phyloP scores from a whole-genome alignment of 2,797 vertebrate species.

The Pteronotus mesoamericanus region DNA sequence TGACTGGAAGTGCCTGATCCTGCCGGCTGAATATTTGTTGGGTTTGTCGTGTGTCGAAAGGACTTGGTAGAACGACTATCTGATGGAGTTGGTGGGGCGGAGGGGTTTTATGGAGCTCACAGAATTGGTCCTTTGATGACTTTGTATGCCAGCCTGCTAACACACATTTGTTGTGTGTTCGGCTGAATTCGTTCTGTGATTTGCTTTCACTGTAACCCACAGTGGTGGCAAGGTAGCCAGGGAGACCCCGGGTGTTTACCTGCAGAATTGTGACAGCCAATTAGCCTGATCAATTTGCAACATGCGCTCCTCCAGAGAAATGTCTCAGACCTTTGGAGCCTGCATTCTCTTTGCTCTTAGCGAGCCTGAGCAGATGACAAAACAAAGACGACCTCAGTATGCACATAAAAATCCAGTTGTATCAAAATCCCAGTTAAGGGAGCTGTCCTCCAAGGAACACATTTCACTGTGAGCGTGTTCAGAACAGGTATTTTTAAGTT shows the following conservation, averaged over 20 bases:
- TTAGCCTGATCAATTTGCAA: neutral
- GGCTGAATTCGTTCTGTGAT: neutral
- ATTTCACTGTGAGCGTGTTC: neutral
- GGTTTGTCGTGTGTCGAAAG: neutral
- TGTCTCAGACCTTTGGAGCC: neutral
- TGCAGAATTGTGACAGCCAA: neutral
- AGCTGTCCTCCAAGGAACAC: neutral
- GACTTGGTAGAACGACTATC: neutral
- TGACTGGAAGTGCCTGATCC: neutral
- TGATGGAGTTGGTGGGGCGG: neutral
- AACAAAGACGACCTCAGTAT: neutral
- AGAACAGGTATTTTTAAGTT: neutral
- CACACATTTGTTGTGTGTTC: neutral
- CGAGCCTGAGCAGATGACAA: neutral
- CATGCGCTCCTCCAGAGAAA: neutral
- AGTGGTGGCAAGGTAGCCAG: too few relatives aligned
- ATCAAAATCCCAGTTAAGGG: neutral
- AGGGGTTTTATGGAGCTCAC: neutral
- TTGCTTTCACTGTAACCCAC: neutral
- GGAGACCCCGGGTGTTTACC: neutral
- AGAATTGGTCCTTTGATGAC: neutral
- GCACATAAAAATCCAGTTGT: neutral
- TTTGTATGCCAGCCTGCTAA: neutral
- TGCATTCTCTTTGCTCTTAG: neutral
- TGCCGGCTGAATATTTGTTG: neutral